A percentile compares a stretch with the other conserved stretches of the same genome.
These are phyloP conservation scores for Ondatra zibethicus DNA, from an alignment of 2,113 vertebrate species.

Conservation along the genomic window DNA sequence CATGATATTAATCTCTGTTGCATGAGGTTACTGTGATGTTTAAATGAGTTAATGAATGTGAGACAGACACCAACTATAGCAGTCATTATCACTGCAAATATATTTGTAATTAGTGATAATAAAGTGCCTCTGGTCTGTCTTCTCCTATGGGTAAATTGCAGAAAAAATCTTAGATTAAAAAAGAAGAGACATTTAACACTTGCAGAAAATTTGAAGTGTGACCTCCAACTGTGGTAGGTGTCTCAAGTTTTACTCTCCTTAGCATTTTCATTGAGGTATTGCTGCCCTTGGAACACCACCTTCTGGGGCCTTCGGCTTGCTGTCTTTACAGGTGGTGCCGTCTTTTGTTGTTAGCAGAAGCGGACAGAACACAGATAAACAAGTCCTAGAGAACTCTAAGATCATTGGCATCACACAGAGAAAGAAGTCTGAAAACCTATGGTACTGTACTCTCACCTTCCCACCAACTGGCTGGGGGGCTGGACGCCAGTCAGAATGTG, in stretches of 20 bases:
- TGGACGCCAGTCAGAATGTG: background rate
- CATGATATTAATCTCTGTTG: background rate
- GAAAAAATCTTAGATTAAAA: background rate
- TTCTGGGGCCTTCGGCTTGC: background rate
- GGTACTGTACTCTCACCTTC: background rate
- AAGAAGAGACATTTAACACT: background rate
- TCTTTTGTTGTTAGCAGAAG: conserved; percentile 38
- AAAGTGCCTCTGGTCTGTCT: conserved; percentile 10
- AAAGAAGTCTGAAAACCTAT: background rate
- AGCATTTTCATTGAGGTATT: background rate
- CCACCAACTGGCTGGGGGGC: background rate
- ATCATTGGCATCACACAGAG: background rate
- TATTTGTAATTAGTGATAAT: conserved; percentile 63
- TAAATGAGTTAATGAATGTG: conserved; percentile 60
- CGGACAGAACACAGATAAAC: conserved; percentile 49
- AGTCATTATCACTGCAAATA: background rate
- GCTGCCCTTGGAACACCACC: background rate
- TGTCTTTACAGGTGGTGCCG: background rate
- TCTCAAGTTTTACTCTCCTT: background rate
- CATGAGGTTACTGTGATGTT: background rate
- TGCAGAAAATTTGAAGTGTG: background rate
- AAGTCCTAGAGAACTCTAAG: background rate
- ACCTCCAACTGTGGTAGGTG: background rate
- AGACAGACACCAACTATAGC: conserved; percentile 35
- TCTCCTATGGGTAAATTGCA: background rate